Evolutionary conservation across 2,797 vertebrate genomes (phyloP), one percentile per base, ranked within the genome.

Genomic region (Pygocentrus nattereri): DNA sequence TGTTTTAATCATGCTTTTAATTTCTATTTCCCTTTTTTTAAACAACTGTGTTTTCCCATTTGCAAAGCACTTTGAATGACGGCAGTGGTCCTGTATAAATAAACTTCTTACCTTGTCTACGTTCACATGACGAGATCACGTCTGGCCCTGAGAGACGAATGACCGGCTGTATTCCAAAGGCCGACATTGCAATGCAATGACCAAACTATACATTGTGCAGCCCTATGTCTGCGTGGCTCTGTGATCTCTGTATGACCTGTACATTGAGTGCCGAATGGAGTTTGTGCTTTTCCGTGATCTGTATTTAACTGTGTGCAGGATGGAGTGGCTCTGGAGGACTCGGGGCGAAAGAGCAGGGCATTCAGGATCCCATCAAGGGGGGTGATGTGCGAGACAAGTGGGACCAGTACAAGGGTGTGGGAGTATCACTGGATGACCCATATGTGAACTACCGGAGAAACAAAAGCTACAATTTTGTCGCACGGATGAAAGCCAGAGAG

Each of bases 321-420:
- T 81, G 97, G 97, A 99, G 98, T 2, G 98, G 98, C 23, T 98
- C 96, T 1, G 98, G 98, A 0, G 98, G 98, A 4, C 77, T 99
- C 27, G 98, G 98, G 30, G 97, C 93, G 59, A 99, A 99, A 89
- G 98, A 99, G 79, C 98, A 99, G 86, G 98, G 98, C 31, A 99
- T 99, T 88, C 97, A 99, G 90, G 98, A 99, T 90, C 98, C 98
- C 52, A 98, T 99, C 88, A 98, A 98, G 90, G 98, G 97, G 34
- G 98, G 98, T 0, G 98, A 99, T 10, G 88, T 99, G 41, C 91
- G 98, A 44, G 98, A 99, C 90, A 99, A 97, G 86, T 99, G 98
- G 98, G 98, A 99, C 94, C 98, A 99, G 90, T 99, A 98, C 85
- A 99, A 99, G 90, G 98, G 98, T 3, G 98, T 99, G 34, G 98